These are phyloP conservation scores for Trematomus loennbergii DNA, from an alignment of 2,113 vertebrate species.

Conservation along the genomic window DNA sequence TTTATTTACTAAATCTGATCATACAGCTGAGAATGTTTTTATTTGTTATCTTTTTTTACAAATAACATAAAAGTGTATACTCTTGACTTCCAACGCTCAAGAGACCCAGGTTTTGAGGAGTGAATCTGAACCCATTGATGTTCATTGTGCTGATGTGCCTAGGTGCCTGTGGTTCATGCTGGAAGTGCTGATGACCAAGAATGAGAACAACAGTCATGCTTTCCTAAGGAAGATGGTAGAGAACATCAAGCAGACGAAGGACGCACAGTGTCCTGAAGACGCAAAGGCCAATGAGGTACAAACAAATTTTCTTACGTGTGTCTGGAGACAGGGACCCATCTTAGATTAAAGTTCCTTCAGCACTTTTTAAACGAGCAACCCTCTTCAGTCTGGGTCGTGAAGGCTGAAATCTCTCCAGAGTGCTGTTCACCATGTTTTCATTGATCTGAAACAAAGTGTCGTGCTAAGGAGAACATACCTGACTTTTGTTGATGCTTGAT, in stretches of 20 bases:
- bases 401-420: too few relatives aligned
- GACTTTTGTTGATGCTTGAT: too few relatives aligned
- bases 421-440: too few relatives aligned
- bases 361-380: too few relatives aligned
- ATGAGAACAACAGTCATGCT: slow-evolving; percentile 99
- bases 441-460: too few relatives aligned
- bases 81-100: background rate
- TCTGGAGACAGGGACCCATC: too few relatives aligned
- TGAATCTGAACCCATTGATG: background rate
- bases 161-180: slow-evolving; percentile 99
- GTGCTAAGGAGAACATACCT: too few relatives aligned
- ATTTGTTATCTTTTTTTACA: background rate
- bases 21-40: background rate
- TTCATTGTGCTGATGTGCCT: slow-evolving; percentile 20
- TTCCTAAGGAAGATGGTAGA: slow-evolving; percentile 99
- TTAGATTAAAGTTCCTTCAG: too few relatives aligned
- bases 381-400: too few relatives aligned
- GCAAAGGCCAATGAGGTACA: slow-evolving; percentile 94
- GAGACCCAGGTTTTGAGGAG: background rate
- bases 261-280: slow-evolving; percentile 96
- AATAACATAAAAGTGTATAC: background rate
- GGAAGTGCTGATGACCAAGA: slow-evolving; percentile 99
- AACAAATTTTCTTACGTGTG: too few relatives aligned
- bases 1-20: background rate
- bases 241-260: slow-evolving; percentile 97